phyloP scores from a whole-genome alignment of 37 sponge, comb jelly and placozoan species.

The Ephydatia muelleri region DNA sequence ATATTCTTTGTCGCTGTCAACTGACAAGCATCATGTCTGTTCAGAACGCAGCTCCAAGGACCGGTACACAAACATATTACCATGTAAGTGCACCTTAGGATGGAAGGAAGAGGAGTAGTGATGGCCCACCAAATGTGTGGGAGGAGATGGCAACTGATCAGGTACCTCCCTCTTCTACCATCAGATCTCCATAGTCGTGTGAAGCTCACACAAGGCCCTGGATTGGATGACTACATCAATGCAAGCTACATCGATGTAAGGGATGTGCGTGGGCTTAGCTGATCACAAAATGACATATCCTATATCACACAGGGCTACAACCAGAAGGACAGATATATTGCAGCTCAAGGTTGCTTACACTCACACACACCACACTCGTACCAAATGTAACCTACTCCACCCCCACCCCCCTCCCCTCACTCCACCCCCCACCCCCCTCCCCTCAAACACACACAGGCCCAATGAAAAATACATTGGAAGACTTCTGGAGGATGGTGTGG shows the following conservation, averaged over 20 bases:
- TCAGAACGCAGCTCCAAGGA: neutral
- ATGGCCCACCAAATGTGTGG: too few species aligned
- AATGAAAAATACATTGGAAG: slow-evolving; percentile 11
- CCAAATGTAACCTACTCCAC: too few species aligned
- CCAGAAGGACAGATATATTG: neutral
- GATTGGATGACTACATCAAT: neutral
- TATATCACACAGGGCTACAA: neutral
- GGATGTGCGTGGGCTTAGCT: neutral
- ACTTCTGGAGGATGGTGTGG: slow-evolving; percentile 68
- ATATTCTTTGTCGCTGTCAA: neutral
- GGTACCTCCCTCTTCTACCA: neutral
- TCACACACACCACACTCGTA: neutral
- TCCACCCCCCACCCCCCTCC: neutral
- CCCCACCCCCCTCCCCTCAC: too few species aligned
- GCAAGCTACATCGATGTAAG: neutral
- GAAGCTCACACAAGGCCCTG: neutral
- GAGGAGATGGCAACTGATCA: too few species aligned
- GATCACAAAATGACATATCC: neutral
- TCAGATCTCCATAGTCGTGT: neutral
- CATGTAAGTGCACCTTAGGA: neutral
- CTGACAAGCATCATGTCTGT: neutral
- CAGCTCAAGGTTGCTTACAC: neutral
- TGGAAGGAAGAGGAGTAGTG: too few species aligned
- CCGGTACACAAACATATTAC: neutral
- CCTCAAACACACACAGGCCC: slow-evolving; percentile 19